These are phyloP conservation scores for Melanostoma scalare DNA, from an alignment of 2,888 invertebrate species.

Conservation along the genomic window DNA sequence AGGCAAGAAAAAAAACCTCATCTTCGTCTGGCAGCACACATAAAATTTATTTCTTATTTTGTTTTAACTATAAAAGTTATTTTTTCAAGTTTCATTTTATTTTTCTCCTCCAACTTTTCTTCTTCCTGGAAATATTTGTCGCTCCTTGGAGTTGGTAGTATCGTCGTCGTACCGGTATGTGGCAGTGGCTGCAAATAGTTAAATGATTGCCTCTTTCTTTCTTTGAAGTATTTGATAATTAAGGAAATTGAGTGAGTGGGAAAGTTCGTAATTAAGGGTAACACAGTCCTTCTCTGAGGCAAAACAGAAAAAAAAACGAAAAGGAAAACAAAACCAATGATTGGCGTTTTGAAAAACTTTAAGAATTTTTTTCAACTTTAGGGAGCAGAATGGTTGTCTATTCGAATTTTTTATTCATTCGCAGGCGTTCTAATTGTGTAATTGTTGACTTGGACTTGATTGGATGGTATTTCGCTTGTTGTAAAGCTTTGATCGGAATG, in stretches of 20 bases:
- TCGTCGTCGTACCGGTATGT: background rate
- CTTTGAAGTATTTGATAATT: conserved; percentile 34
- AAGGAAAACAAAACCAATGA: background rate
- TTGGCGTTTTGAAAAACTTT: conserved; percentile 14
- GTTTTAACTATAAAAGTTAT: conserved; percentile 23
- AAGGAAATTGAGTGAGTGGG: conserved; percentile 24
- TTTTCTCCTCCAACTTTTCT: background rate
- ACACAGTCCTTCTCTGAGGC: conserved; percentile 12
- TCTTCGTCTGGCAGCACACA: background rate
- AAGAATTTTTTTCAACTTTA: conserved; percentile 1
- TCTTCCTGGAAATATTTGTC: no score
- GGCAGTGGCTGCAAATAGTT: conserved; percentile 19
- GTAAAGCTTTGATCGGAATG: background rate
- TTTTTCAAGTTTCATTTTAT: background rate
- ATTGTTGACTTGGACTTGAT: background rate
- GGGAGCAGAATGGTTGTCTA: background rate
- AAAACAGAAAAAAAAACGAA: background rate
- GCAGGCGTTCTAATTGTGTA: background rate
- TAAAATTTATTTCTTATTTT: conserved; percentile 29
- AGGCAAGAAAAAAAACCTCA: background rate
- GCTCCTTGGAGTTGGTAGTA: no score
- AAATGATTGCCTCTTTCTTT: conserved; percentile 9
- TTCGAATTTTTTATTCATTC: background rate
- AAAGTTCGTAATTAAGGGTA: conserved; percentile 2
- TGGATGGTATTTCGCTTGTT: background rate